Evolutionary conservation across 2,113 vertebrate genomes (phyloP), one percentile per base, ranked within the genome.

Genomic region (Saccopteryx bilineata): DNA sequence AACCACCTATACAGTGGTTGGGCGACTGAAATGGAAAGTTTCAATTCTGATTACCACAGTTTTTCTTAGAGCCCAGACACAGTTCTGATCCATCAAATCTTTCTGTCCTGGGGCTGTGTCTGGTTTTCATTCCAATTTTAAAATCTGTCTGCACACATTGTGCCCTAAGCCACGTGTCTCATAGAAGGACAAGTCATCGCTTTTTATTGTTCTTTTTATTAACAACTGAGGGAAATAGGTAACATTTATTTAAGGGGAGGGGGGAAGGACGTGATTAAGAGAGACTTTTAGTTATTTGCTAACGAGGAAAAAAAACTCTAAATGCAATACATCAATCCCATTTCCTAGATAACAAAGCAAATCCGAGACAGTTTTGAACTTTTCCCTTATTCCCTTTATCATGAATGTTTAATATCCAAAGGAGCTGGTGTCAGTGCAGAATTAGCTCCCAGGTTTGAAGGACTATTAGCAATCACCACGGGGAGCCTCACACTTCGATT

Each of bases 111-210:
- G 85, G 90, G 90, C 93, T 94, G 72, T 65, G 78, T 95, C 96
- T 97, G 96, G 95, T 91, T 97, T 97, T 97, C 93, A 95, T 97
- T 97, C 78, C n/a, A 6, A 68, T 97, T 96, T 94, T 95, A 90
- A 94, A 80, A 74, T 86, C 1, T 17, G 87, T 76, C 93, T 96
- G 87, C 94, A 63, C 58, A 87, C 81, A 80, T 61, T 31, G 19
- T 88, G 94, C 95, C 91, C 96, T 96, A 82, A 95, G 93, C 54
- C 5, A 48, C 39, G 0, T 28, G 48, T 72, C 48, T 21, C 56
- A 11, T 39, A 78, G 88, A 48, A 39, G 82, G 80, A 89, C 60
- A 54, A 90, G 8, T 87, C 26, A 75, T 93, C 90, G 85, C 87
- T 56, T 92, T 87, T 95, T 81, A 17, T 80, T 83, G 39, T 86